phyloP scores from a whole-genome alignment of 2,888 invertebrate genomes.

The Athalia cordata region DNA sequence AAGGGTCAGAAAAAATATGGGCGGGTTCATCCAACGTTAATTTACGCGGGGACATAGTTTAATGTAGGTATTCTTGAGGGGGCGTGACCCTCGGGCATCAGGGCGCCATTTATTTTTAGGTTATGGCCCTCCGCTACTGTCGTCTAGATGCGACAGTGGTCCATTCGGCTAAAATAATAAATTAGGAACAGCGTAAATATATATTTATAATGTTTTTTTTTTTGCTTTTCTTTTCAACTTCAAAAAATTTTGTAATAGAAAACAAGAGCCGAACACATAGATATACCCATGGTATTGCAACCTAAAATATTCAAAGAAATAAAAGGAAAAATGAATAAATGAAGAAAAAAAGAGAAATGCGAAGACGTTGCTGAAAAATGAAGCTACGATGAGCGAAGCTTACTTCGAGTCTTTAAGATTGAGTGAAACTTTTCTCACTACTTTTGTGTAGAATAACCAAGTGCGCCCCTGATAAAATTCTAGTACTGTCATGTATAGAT shows the following conservation, averaged over 20 bases:
- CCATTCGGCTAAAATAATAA: conserved; percentile 21
- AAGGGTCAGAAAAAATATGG: no score
- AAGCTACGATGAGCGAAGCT: background rate
- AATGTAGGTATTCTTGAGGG: no score
- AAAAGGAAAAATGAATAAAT: background rate
- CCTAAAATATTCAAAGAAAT: no score
- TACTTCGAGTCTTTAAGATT: background rate
- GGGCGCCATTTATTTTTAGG: conserved; percentile 14
- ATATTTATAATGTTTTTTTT: no score
- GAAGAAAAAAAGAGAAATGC: background rate
- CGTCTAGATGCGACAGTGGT: background rate
- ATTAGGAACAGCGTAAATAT: background rate
- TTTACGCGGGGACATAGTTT: no score
- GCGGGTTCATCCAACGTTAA: no score
- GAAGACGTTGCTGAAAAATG: conserved; percentile 1
- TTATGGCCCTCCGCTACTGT: background rate
- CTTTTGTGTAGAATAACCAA: background rate
- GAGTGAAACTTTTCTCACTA: conserved; percentile 9
- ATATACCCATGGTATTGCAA: no score
- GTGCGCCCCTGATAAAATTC: background rate
- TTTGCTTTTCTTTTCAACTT: no score
- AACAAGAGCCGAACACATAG: no score
- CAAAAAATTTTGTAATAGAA: no score
- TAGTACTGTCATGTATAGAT: background rate
- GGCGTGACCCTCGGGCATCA: background rate